Percentiles rank a stretch among this genome's conserved stretches.
Evolutionary conservation across 2,113 vertebrate species (phyloP).

Genomic region (Tor tambroides): DNA sequence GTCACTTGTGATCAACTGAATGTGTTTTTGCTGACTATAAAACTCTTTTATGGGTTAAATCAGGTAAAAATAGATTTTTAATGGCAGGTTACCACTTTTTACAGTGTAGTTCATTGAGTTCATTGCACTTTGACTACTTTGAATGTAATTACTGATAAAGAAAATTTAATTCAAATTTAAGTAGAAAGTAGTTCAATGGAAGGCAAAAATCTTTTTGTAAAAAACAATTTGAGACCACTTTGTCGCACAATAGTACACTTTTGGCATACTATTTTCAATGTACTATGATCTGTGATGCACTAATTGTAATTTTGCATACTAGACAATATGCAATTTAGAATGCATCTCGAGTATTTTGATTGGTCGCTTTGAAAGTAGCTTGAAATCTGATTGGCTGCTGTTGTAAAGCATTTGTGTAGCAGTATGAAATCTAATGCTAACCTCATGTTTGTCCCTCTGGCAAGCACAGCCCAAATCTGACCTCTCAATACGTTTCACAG

Average conservation of each 20-base stretch:
- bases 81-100: neutral
- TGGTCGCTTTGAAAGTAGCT: neutral
- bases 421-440: neutral
- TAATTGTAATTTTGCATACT: neutral
- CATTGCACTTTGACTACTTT: neutral
- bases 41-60: neutral
- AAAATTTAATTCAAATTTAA: neutral
- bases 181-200: neutral
- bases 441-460: neutral
- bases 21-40: neutral
- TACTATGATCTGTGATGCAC: neutral
- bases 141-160: neutral
- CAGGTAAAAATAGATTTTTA: neutral
- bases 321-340: neutral
- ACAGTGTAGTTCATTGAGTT: neutral
- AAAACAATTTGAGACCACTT: neutral
- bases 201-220: neutral
- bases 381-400: conserved; percentile 13
- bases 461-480: neutral
- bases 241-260: neutral
- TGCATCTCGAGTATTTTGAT: neutral
- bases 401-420: neutral
- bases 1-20: neutral
- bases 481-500: neutral
- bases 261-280: neutral